Evolutionary conservation across 2,888 invertebrate genomes (phyloP), one percentile per base, ranked within the genome.

Genomic region (Clitarchus hookeri): DNA sequence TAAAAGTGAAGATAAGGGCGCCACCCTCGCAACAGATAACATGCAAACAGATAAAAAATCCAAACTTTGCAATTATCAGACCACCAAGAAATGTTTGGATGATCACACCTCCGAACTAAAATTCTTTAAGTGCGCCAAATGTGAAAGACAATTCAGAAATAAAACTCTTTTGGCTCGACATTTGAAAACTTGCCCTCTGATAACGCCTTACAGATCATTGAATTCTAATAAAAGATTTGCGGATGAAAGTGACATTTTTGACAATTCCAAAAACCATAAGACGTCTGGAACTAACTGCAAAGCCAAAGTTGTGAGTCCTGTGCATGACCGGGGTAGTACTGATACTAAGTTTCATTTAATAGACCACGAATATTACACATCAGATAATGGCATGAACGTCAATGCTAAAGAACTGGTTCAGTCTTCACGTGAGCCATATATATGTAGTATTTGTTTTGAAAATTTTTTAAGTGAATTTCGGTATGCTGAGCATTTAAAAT

Each of bases 401-500:
- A 36, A 36, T 36, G 36, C 36, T 36, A 36, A 36, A 36, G 2
- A 85, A 19, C 26, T 78, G 79, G n/a, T 65, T 13, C 78, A 85
- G 44, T 36, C 80, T 12, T 26, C 12, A 11, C 11, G 36, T 27
- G 82, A 19, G 36, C 27, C 26, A 44, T 36, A 36, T 4, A 36
- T 36, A 1, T 92, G 92, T 89, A 91, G 91, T 88, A 90, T 91
- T 85, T 92, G 92, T 89, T 92, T 92, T 84, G 88, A 92, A 87
- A 92, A 92, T 4, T 92, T 92, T 88, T 91, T 92, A 27, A 92
- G 92, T 88, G 91, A 92, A 89, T 91, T 90, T 27, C 91, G 91
- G 86, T 92, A 92, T 87, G 91, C 91, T 87, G 92, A 92, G 86
- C 92, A 92, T 87, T 91, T 92, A 91, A 92, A 92, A 36, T 36